Evolutionary conservation across 2,888 invertebrate species (phyloP).

Genomic region (Oligia fasciuncula): DNA sequence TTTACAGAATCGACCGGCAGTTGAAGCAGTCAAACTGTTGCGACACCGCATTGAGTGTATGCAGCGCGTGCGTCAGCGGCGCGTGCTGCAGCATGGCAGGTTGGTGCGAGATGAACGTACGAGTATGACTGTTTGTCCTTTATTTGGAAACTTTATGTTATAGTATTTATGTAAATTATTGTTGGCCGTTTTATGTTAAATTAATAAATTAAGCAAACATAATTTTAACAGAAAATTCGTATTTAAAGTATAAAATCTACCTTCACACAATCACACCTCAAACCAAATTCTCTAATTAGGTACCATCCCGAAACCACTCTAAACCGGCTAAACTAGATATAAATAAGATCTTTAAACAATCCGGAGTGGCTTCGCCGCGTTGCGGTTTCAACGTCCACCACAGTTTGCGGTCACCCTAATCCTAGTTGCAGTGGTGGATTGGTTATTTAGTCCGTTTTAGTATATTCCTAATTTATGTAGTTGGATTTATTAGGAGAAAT

Average conservation of each 20-base stretch:
- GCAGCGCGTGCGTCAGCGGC: too few relatives aligned
- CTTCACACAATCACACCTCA: background rate
- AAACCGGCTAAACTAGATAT: constrained; percentile 29
- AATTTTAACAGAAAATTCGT: background rate
- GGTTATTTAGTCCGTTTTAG: constrained; percentile 37
- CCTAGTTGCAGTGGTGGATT: constrained; percentile 34
- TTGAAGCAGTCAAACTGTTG: too few relatives aligned
- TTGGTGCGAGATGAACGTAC: background rate
- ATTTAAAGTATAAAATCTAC: background rate
- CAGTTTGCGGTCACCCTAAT: constrained; percentile 57
- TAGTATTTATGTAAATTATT: background rate
- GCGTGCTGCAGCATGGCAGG: too few relatives aligned
- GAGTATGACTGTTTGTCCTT: background rate
- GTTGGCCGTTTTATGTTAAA: background rate
- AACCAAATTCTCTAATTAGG: constrained; percentile 31
- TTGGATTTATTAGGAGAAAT: background rate
- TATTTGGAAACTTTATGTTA: background rate
- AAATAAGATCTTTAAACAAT: constrained; percentile 52
- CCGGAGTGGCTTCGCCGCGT: constrained; percentile 33
- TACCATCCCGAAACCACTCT: constrained; percentile 19
- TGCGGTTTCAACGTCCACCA: constrained; percentile 49
- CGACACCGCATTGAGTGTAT: too few relatives aligned
- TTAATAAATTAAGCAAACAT: background rate
- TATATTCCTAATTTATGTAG: constrained; percentile 6
- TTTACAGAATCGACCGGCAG: too few relatives aligned